Evolutionary conservation across 2,888 invertebrate genomes (phyloP).

Genomic region (Tachina lurida): DNA sequence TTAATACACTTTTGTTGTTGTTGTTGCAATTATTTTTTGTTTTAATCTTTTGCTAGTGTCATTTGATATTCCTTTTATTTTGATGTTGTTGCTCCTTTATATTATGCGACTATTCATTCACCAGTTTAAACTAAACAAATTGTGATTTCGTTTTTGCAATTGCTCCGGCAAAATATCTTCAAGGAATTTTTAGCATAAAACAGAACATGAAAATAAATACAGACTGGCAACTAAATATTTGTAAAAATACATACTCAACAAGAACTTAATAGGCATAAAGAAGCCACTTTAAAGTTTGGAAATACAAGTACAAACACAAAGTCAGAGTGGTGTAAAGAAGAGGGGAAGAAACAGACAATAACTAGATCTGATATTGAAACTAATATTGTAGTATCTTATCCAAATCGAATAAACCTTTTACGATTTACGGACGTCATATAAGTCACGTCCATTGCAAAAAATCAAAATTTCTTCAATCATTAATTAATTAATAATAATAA

Average conservation of each 20-base stretch:
- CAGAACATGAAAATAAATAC: slow-evolving; percentile 6
- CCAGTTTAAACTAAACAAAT: slow-evolving; percentile 51
- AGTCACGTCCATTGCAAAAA: no score
- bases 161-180: slow-evolving; percentile 52
- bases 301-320: neutral
- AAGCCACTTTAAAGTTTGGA: slow-evolving; percentile 15
- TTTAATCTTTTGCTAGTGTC: slow-evolving; percentile 32
- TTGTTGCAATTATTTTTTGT: slow-evolving; percentile 17
- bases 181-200: slow-evolving; percentile 44
- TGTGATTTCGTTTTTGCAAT: slow-evolving; percentile 28
- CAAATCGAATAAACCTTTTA: no score
- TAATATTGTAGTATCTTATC: no score
- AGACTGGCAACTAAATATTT: slow-evolving; percentile 4
- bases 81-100: slow-evolving; percentile 26
- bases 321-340: neutral
- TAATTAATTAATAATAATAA: no score
- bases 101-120: neutral
- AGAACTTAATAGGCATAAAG: neutral
- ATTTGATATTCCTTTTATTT: slow-evolving; percentile 62
- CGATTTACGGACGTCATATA: no score
- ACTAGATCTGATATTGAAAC: no score
- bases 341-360: neutral
- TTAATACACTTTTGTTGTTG: slow-evolving; percentile 31
- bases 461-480: no score
- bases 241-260: slow-evolving; percentile 5